Percentiles rank a stretch among this genome's conserved stretches.
phyloP scores from a whole-genome alignment of 2,888 invertebrate genomes.

The Lomographa bimaculata region DNA sequence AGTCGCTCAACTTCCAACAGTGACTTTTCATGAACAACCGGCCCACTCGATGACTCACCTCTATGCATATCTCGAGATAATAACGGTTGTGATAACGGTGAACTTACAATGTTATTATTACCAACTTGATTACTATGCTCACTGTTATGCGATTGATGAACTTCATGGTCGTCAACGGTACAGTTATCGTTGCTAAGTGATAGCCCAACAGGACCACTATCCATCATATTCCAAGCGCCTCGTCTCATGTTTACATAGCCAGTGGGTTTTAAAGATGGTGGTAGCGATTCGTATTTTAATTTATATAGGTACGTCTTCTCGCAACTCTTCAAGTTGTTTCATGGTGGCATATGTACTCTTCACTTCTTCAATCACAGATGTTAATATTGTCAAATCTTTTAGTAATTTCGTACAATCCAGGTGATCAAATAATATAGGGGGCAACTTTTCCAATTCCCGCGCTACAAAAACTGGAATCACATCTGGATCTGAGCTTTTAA shows the following conservation, averaged over 20 bases:
- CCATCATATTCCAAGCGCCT: background rate
- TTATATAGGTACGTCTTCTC: background rate
- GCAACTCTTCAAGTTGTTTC: slow-evolving; percentile 1
- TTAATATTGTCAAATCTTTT: slow-evolving; percentile 3
- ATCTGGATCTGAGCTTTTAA: slow-evolving; percentile 22
- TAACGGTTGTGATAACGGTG: no score
- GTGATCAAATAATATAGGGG: no score
- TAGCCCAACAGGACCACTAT: background rate
- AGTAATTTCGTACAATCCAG: slow-evolving; percentile 6
- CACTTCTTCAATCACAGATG: slow-evolving; percentile 7
- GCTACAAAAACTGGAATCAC: slow-evolving; percentile 27
- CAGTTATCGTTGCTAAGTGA: background rate
- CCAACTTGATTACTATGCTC: background rate
- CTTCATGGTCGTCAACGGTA: background rate
- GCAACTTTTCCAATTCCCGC: slow-evolving; percentile 16
- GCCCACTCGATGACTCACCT: no score
- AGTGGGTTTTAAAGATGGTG: background rate
- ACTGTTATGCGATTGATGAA: background rate
- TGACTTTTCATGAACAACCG: no score
- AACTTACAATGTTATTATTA: no score
- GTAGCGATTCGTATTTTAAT: background rate
- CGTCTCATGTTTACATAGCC: slow-evolving; percentile 2
- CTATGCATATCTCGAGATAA: no score
- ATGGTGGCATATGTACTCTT: background rate
- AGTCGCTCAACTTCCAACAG: no score